Evolutionary conservation across 2,797 vertebrate genomes (phyloP).

Genomic region (Hydrocynus forskahlii): DNA sequence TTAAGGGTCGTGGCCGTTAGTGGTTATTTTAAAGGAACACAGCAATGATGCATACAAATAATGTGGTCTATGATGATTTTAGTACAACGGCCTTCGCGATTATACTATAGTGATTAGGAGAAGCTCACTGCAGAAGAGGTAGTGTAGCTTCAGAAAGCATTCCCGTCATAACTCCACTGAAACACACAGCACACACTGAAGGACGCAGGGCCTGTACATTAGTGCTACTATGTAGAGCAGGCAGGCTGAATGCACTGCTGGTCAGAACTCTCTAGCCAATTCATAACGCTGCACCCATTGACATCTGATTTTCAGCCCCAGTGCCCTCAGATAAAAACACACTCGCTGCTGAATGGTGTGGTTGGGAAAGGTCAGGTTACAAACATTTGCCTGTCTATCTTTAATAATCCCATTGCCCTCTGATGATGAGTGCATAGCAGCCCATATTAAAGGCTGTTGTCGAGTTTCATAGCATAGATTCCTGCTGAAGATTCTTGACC

Average conservation of each 20-base stretch:
- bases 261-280: conserved; percentile 51
- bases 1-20: conserved; percentile 42
- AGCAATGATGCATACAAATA: conserved; percentile 57
- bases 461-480: conserved; percentile 51
- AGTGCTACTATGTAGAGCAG: conserved; percentile 50
- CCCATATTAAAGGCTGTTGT: conserved; percentile 58
- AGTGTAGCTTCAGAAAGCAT: conserved; percentile 35
- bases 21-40: conserved; percentile 29
- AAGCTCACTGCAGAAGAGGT: conserved; percentile 45
- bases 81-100: conserved; percentile 24
- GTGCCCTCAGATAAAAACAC: conserved; percentile 73
- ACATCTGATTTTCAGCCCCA: conserved; percentile 73
- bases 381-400: conserved; percentile 61
- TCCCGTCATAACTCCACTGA: conserved; percentile 50
- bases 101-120: conserved; percentile 29
- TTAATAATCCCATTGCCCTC: conserved; percentile 64
- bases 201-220: conserved; percentile 54
- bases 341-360: conserved; percentile 63
- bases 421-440: conserved; percentile 59
- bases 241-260: conserved; percentile 32
- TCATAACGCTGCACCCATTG: conserved; percentile 71
- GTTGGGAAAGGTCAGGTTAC: conserved; percentile 72
- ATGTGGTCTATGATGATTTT: conserved; percentile 51
- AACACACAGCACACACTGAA: conserved; percentile 50
- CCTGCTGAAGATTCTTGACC: conserved; percentile 44